These are phyloP conservation scores for Myotis davidii DNA, from an alignment of 2,113 vertebrate species.

Conservation along the genomic window DNA sequence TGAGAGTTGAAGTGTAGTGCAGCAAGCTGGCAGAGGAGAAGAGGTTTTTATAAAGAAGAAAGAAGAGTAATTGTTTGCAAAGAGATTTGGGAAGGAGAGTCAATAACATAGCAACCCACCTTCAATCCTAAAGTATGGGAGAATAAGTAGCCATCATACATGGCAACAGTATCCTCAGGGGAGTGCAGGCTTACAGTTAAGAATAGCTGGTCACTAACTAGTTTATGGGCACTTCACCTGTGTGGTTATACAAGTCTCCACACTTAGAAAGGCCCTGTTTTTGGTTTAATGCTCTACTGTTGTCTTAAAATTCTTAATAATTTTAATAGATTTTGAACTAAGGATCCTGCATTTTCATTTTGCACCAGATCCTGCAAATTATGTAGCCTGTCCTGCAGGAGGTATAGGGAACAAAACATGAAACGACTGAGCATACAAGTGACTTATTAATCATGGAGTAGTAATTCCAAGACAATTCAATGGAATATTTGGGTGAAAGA, in stretches of 20 bases:
- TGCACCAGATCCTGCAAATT: not conserved
- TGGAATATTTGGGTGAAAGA: constrained; percentile 8
- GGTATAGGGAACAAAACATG: not conserved
- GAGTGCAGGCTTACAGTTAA: not conserved
- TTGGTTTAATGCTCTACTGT: not conserved
- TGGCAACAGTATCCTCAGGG: not conserved
- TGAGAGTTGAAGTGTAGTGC: not conserved
- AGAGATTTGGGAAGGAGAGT: not conserved
- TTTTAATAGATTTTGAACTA: constrained; percentile 9
- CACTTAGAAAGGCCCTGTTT: not conserved
- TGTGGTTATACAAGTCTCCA: not conserved
- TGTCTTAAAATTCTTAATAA: not conserved
- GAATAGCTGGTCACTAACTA: not conserved
- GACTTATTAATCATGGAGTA: not conserved
- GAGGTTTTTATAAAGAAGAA: constrained; percentile 1
- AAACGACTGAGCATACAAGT: not conserved
- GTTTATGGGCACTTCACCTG: not conserved
- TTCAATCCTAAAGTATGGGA: not conserved
- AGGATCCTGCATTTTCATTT: constrained; percentile 20
- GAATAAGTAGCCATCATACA: not conserved
- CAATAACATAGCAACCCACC: not conserved
- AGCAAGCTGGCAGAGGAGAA: not conserved
- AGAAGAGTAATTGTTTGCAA: constrained; percentile 8
- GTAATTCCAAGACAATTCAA: not conserved
- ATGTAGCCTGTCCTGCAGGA: not conserved